These are phyloP conservation scores for Pseudorhiza aurosa DNA, from an alignment of 30 jellyfish, hydroid and myxozoan genomes.

Conservation along the genomic window DNA sequence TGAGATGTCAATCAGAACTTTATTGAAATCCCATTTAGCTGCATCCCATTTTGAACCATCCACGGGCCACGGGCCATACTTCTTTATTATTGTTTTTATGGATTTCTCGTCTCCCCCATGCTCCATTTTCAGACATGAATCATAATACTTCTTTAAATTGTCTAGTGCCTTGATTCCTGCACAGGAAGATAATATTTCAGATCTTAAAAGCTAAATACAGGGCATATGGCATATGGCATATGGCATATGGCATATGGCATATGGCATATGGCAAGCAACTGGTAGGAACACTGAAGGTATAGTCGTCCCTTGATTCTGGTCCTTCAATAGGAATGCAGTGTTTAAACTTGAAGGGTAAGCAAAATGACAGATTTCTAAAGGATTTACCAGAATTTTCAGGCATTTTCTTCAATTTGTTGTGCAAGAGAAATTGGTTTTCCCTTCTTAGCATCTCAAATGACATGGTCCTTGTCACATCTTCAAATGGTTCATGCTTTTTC, in stretches of 20 bases:
- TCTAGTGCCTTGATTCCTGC: constrained; percentile 42
- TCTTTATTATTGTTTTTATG: background rate
- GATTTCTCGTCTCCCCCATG: background rate
- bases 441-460: constrained; percentile 50
- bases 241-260: too few species aligned
- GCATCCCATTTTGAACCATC: constrained; percentile 5
- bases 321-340: too few species aligned
- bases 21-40: constrained; percentile 50
- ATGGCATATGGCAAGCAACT: too few species aligned
- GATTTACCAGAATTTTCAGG: constrained; percentile 6
- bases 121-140: constrained; percentile 55
- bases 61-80: constrained; percentile 65
- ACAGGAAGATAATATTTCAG: background rate
- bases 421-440: constrained; percentile 16
- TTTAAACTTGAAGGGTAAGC: too few species aligned
- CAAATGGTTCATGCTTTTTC: constrained; percentile 32
- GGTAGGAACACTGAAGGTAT: too few species aligned
- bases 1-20: background rate
- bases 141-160: constrained; percentile 27
- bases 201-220: too few species aligned
- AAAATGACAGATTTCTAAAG: too few species aligned
- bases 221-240: too few species aligned
- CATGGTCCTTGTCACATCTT: constrained; percentile 60
- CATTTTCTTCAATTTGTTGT: constrained; percentile 17
- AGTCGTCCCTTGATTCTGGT: too few species aligned